Percentiles rank a stretch among this genome's conserved stretches.
These are phyloP conservation scores for Clepsis dumicolana DNA, from an alignment of 2,888 invertebrate genomes.

Conservation along the genomic window DNA sequence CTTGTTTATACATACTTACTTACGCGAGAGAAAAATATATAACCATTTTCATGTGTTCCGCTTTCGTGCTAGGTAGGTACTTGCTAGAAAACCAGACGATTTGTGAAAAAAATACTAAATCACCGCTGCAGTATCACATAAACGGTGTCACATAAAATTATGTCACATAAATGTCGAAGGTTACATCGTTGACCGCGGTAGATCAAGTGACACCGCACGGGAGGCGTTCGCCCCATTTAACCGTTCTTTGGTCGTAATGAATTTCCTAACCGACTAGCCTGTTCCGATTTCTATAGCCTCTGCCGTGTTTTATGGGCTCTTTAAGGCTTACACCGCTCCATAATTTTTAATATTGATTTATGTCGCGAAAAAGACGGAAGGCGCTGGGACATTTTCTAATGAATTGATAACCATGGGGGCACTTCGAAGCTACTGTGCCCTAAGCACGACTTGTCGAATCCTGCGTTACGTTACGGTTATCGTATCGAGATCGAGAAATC, in stretches of 20 bases:
- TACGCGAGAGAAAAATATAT: too few species aligned
- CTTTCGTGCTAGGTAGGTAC: too few species aligned
- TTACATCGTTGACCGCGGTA: constrained; percentile 31
- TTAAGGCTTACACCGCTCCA: constrained; percentile 7
- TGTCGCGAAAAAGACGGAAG: background rate
- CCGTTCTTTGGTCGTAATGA: constrained; percentile 20
- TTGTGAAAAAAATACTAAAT: too few species aligned
- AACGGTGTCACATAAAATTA: background rate
- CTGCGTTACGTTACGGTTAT: too few species aligned
- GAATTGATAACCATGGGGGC: background rate
- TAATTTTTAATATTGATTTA: constrained; percentile 12
- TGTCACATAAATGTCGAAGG: constrained; percentile 24
- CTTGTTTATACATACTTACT: too few species aligned
- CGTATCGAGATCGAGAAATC: too few species aligned
- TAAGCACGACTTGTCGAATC: too few species aligned
- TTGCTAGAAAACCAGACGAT: too few species aligned
- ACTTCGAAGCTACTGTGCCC: constrained; percentile 7
- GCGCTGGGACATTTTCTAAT: background rate
- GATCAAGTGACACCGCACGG: constrained; percentile 33
- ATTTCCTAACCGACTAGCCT: constrained; percentile 22
- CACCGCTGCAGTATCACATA: background rate
- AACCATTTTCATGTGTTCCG: too few species aligned
- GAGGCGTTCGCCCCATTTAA: constrained; percentile 20
- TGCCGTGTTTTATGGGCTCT: constrained; percentile 17
- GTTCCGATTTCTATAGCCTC: constrained; percentile 28